Evolutionary conservation across 2,797 vertebrate genomes (phyloP), one percentile per base, ranked within the genome.

Genomic region (Selene dorsalis): DNA sequence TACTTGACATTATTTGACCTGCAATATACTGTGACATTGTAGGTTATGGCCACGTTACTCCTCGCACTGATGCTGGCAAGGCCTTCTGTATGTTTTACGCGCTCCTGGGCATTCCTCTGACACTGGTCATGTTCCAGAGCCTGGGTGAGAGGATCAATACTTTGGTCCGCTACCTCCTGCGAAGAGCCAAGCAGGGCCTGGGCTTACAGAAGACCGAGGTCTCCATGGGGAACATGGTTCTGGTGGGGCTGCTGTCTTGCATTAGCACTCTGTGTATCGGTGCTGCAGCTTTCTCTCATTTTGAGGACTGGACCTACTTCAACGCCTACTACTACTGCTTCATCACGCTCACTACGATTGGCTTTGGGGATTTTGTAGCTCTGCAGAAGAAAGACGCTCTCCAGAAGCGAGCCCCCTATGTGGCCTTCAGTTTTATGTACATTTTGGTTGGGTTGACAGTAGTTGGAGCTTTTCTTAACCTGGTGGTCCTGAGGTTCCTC

Each of bases 11-110:
- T 14, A 32, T 61, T 45, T 87, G 73, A 86, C 81, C 69, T 73
- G 58, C 11, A 18, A 12, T 65, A 24, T 81, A 11, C 63, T 89
- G 62, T 90, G 60, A 77, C 72, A 74, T 77, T 67, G 74, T 73
- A 97, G 97, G 96, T 75, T 98, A 97, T n/a, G 96, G 96, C 39
- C 96, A 97, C 0, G 93, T 95, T 1, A 94, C 95, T 12, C 96
- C 96, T 0, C 94, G 95, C 74, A 97, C 97, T 0, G 96, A 96
- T 0, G 95, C 95, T 0, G 96, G 97, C 70, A 97, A 97, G 87
- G 94, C 94, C 32, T 98, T 98, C 95, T 97, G 96, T 81, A 97
- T 97, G 96, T 95, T 97, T 90, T 97, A 97, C 0, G 97, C 95
- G 0, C 93, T 96, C 67, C 83, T 98, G 89, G 97, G 95, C 80